Evolutionary conservation across 2,797 vertebrate species (phyloP).

Genomic region (Aulostomus chinensis): DNA sequence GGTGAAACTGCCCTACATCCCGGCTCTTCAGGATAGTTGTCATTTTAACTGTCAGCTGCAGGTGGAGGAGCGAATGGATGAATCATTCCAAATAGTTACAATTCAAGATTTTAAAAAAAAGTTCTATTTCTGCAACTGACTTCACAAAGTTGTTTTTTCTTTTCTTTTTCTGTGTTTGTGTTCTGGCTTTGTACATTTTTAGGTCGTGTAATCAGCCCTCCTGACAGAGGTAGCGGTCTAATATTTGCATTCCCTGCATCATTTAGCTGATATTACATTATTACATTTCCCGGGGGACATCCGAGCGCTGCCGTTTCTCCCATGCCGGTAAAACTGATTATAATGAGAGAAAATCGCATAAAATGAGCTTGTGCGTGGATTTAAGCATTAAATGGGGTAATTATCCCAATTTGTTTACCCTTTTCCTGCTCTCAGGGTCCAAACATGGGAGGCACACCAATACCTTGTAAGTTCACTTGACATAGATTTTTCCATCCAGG

Average conservation of each 20-base stretch:
- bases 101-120: too few relatives aligned
- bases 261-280: slow-evolving; percentile 26
- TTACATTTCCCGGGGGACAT: slow-evolving; percentile 30
- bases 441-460: slow-evolving; percentile 5
- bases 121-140: too few relatives aligned
- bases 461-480: background rate
- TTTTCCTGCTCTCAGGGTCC: slow-evolving; percentile 4
- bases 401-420: slow-evolving; percentile 29
- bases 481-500: slow-evolving; percentile 27
- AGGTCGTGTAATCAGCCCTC: slow-evolving; percentile 15
- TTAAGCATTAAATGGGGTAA: slow-evolving; percentile 21
- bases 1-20: too few relatives aligned
- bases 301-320: slow-evolving; percentile 13
- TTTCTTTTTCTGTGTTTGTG: background rate
- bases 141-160: background rate
- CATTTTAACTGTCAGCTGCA: too few relatives aligned
- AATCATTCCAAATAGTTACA: too few relatives aligned
- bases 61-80: too few relatives aligned
- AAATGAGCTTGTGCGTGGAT: slow-evolving; percentile 48
- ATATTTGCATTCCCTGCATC: slow-evolving; percentile 26
- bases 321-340: slow-evolving; percentile 43
- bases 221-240: slow-evolving; percentile 29
- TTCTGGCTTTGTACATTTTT: background rate
- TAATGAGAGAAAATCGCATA: slow-evolving; percentile 58
- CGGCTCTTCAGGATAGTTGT: too few relatives aligned